Base-by-base conservation (phyloP, 2,888 invertebrate genomes). In the Hanleya hanleyi region DNA sequence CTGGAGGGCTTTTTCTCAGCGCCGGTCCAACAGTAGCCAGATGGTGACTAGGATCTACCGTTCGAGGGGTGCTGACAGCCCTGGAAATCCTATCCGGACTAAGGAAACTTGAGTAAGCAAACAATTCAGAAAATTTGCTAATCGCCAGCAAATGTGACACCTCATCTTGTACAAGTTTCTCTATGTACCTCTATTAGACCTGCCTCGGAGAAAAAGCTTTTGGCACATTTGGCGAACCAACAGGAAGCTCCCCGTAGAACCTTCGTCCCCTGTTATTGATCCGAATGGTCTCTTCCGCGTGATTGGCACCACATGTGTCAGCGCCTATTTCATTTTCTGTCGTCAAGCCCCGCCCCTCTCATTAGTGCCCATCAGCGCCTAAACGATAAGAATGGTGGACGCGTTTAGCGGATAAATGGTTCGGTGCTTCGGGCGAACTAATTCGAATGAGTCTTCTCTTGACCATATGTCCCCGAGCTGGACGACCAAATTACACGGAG, bases 301-400 rank as follows among this genome's bases (percentile, higher is more conserved):
- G 57, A 57, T 57, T 57, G 57, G 32, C 57, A 57, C 29, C 57
- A 32, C 57, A 57, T 57, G 57, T 57, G 57, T 57, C 57, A 57
- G 32, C 57, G 26, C 57, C 9, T 57, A 57, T 57, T 57, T 18
- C 57, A 57, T 29, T 57, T 57, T 29, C 57, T 29, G 57, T 57
- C 32, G 57, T 57, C 22, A 29, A 32, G 32, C 57, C 32, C 18
- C 57, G 57, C 57, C 57, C 57, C 57, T 29, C 22, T 57, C 57
- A 57, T 57, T 57, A 57, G 12, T 15, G 26, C 22, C 26, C 32
- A 57, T 26, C 29, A 57, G 15, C 22, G 3, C 57, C 29, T 57
- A 29, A 29, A 15, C 32, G 32, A 29, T 29, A 29, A 57, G 29
- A 57, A 32, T 12, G 57, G 57, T 18, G 22, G 22, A 22, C 22